Percentiles rank a stretch among this genome's conserved stretches.
Evolutionary conservation across 2,113 vertebrate genomes (phyloP).

Genomic region (Onychorhynchus coronatus): DNA sequence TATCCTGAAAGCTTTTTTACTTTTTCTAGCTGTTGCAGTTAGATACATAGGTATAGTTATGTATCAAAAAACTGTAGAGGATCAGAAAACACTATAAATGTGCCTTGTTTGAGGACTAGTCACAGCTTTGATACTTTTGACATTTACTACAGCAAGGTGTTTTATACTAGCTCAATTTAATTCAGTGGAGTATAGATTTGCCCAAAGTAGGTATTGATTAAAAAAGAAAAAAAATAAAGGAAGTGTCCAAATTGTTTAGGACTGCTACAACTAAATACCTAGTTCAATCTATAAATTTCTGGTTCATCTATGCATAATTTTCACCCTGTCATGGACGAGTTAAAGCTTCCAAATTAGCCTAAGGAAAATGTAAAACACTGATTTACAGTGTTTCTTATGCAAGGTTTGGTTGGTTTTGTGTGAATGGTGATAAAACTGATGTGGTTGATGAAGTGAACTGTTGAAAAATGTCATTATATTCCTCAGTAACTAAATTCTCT

Average conservation of each 20-base stretch:
- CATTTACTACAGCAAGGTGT: background rate
- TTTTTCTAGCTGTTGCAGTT: background rate
- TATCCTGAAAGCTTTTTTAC: background rate
- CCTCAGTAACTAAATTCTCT: background rate
- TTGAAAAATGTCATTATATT: background rate
- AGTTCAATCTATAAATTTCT: background rate
- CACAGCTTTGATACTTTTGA: background rate
- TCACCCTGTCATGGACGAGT: background rate
- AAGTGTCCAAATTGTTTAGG: background rate
- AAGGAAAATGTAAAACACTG: background rate
- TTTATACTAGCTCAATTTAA: background rate
- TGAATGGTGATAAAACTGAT: background rate
- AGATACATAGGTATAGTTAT: background rate
- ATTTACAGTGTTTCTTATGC: background rate
- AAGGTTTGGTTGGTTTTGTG: background rate
- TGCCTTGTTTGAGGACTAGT: background rate
- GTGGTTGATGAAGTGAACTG: background rate
- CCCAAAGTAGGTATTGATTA: background rate
- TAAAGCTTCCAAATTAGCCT: background rate
- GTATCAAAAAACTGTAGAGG: background rate
- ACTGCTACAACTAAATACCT: background rate
- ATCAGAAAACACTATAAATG: background rate
- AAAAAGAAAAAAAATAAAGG: background rate
- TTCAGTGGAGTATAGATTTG: background rate
- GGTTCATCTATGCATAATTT: background rate